Evolutionary conservation across 2,888 invertebrate genomes (phyloP), one percentile per base, ranked within the genome.

Genomic region (Cheilosia vulpina): DNA sequence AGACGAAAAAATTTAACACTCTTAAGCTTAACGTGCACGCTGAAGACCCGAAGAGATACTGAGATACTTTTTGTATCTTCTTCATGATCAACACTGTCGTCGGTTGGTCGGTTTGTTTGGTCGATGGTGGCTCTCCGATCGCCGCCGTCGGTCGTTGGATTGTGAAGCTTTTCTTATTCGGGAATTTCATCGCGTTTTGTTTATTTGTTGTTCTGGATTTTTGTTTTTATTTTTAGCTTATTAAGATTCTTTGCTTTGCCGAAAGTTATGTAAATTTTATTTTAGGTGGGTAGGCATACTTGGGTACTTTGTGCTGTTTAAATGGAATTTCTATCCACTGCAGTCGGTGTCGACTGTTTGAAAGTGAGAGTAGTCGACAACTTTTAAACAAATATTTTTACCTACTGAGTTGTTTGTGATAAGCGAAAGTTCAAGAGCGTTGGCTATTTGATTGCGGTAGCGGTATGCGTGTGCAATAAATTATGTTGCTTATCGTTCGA

Each of bases 31-130:
- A 80, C 84, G 58, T 84, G 65, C 84, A 53, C 65, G 60, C 63
- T 57, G 84, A 71, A 84, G 69, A 75, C 84, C 47, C 80, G 24
- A 84, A 84, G 84, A 80, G 80, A 80, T 60, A 84, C 84, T 84
- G 80, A 38, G 84, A 79, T 79, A 79, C 73, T 58, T 83, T 68
- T 53, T 66, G 79, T 79, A 69, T 80, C 80, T 84, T 84, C 84
- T 84, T 75, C 84, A 80, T 71, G 75, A 80, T 69, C 75, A 66
- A 47, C 41, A 43, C 27, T 50, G 31, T 55, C 15, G 24, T n/a
- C 41, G 43, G 19, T 27, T 21, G 57, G 17, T 38, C 13, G 21
- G 21, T 21, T 21, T 38, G 21, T 21, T 21, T 38, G 57, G 17
- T 38, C 4, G 27, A 43, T 27, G 27, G 27, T 27, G 27, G 27